A percentile compares a stretch with the other conserved stretches of the same genome.
Evolutionary conservation across 2,113 vertebrate species (phyloP).

Genomic region (Dicaeum eximium): DNA sequence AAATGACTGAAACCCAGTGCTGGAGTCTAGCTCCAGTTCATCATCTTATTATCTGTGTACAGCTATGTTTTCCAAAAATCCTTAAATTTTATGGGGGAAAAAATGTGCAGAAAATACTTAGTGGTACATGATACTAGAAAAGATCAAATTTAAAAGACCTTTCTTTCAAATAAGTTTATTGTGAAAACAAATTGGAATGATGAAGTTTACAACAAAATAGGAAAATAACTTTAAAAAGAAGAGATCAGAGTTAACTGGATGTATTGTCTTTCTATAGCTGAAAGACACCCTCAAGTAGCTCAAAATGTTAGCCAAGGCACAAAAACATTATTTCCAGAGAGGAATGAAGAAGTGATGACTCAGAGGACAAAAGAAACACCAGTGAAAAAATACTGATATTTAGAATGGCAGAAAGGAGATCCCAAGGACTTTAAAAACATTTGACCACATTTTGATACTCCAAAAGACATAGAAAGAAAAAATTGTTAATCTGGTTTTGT

Average conservation of each 20-base stretch:
- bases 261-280: neutral
- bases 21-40: neutral
- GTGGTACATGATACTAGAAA: neutral
- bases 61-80: neutral
- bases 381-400: neutral
- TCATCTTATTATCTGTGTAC: neutral
- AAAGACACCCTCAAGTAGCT: neutral
- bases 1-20: neutral
- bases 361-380: neutral
- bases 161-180: neutral
- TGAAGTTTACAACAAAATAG: neutral
- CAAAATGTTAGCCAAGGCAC: neutral
- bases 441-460: neutral
- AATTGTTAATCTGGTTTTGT: neutral
- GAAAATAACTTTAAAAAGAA: neutral
- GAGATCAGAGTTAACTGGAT: neutral
- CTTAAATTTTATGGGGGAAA: neutral
- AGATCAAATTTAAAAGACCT: neutral
- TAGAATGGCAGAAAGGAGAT: neutral
- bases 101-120: neutral
- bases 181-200: neutral
- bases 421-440: neutral
- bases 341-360: neutral
- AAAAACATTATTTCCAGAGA: neutral
- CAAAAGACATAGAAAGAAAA: neutral